Evolutionary conservation across 2,797 vertebrate species (phyloP), one percentile per base, ranked within the genome.

Genomic region (Helarctos malayanus): DNA sequence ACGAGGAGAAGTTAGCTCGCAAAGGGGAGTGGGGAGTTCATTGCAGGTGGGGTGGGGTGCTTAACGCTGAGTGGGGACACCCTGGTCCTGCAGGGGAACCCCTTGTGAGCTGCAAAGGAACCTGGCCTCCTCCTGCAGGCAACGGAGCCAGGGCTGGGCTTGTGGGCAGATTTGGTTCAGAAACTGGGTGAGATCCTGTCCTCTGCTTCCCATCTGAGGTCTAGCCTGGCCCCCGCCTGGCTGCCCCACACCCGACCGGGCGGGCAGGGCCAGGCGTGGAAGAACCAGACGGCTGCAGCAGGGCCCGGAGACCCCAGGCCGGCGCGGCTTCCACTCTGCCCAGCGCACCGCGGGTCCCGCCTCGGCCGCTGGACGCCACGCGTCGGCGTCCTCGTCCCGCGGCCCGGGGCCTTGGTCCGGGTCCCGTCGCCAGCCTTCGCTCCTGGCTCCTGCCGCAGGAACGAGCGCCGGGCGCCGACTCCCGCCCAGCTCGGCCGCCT

Each of bases 301-400:
- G 54, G 45, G 29, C 18, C 8, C 3, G 1, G 38, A 38, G n/a
- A 45, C 47, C 10, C 3, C 19, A 45, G 13, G 7, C 25, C n/a
- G 0, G 2, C 3, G 15, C 6, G 13, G n/a, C 59, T 45, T 59
- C 23, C 1, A 0, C 25, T 63, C 25, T 13, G 18, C 38, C 38
- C 38, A 38, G 38, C 54, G 56, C 47, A 13, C 3, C 9, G n/a
- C 1, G 14, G 7, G 29, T 8, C 29, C 59, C 32, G 6, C 29
- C 1, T 18, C 0, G 2, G 86, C 13, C 1, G 4, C 69, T 68
- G 2, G 56, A 7, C 3, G 7, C 23, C 41, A 23, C 23, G 16
- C 7, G 29, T 57, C 45, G 14, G 47, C 10, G 3, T 29, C 69
- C 41, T 15, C 11, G 73, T 13, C 57, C 3, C 0, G 12, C 4